Base-by-base conservation (phyloP, 2,888 invertebrate genomes). In the Erannis defoliaria region DNA sequence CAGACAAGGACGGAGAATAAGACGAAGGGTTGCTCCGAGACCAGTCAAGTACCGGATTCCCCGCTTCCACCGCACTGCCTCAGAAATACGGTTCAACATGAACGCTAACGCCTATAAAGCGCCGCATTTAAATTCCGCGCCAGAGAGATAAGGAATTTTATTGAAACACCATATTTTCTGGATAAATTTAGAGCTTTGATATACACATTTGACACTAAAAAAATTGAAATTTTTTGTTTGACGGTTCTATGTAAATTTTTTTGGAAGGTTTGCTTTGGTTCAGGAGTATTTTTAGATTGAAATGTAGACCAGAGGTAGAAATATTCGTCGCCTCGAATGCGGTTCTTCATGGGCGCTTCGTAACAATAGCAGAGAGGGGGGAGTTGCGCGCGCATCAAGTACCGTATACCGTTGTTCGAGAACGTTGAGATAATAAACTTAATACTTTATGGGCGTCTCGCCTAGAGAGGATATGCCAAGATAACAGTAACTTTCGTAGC, bases 391-490 rank as follows among this genome's bases (percentile, higher is more conserved):
- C 88, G 80, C 86, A 90, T 86, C 78, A 89, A 89, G 90, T 85
- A 85, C 84, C 73, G 79, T 72, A 77, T 84, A 84, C 78, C 80
- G 80, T 77, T 85, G 82, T 85, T 81, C 78, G 78, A 63, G 74
- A 64, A 72, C 76, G 71, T 74, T 77, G 85, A 88, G 89, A 86
- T 88, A 89, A 89, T 88, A 89, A 88, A 85, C 76, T 70, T 72
- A 68, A 72, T 85, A 85, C 89, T 90, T 90, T 92, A 90, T 92
- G 81, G 84, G 77, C 88, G 87, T 84, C 82, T 86, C 85, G 90
- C 90, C 93, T 92, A 91, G 91, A 91, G 93, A 93, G 93, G 93
- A 93, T 93, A 93, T 93, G 92, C 91, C 92, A 91, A 93, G 93
- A 93, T 93, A 93, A 93, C 93, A 93, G 93, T 93, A 93, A 93